These are phyloP conservation scores for Spisula solida DNA, from an alignment of 2,888 invertebrate genomes.

Conservation along the genomic window DNA sequence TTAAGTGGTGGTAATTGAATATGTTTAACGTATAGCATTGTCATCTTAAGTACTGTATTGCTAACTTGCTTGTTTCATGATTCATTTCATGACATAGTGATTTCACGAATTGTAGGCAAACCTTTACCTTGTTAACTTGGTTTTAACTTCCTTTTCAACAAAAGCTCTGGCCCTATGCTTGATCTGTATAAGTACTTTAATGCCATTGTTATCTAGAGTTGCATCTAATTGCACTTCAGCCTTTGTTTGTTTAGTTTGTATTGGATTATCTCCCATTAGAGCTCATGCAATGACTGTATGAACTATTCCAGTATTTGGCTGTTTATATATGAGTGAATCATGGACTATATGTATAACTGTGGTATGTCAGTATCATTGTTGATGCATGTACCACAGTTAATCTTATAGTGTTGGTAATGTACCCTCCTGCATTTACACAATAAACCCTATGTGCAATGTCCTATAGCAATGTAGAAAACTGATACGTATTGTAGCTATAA, in stretches of 20 bases:
- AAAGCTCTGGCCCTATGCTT: not conserved
- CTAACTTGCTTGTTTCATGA: not conserved
- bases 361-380: not conserved
- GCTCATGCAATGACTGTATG: not conserved
- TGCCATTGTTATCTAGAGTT: not conserved
- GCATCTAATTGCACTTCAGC: not conserved
- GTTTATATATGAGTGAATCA: not conserved
- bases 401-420: not conserved
- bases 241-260: not conserved
- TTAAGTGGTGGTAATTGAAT: no score
- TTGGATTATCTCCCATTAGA: not conserved
- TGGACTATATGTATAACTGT: not conserved
- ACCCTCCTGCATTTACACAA: constrained; percentile 10
- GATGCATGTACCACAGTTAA: not conserved
- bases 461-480: not conserved
- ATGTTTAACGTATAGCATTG: not conserved
- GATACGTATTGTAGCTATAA: not conserved
- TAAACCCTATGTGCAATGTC: constrained; percentile 11
- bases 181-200: not conserved
- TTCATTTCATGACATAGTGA: not conserved
- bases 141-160: no score
- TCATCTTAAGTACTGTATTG: not conserved
- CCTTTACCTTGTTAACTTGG: not conserved
- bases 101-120: not conserved
- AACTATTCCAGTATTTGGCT: not conserved